These are phyloP conservation scores for Plutomurus gul DNA, from an alignment of 1,140 invertebrate genomes.

Conservation along the genomic window DNA sequence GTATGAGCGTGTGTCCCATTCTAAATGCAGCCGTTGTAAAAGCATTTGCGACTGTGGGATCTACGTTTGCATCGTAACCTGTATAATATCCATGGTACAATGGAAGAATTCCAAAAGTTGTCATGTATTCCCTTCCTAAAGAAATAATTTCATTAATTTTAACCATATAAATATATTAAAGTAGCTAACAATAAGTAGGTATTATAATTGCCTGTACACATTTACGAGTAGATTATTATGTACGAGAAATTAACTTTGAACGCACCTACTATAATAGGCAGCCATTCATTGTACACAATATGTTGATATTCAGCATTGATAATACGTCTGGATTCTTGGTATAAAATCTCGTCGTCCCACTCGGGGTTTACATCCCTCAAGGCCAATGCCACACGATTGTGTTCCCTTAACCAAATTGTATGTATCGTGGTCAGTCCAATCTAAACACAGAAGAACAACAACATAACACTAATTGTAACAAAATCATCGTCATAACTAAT, in stretches of 20 bases:
- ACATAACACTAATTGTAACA: not conserved
- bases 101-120: conserved; percentile 49
- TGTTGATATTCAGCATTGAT: conserved; percentile 64
- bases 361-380: conserved; percentile 59
- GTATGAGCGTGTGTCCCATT: conserved; percentile 83
- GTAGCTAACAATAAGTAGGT: not conserved
- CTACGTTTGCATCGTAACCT: conserved; percentile 80
- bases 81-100: conserved; percentile 67
- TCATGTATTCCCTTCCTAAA: conserved; percentile 47
- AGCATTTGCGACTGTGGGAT: conserved; percentile 80
- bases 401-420: conserved; percentile 62
- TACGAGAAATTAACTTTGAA: too few species aligned
- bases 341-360: conserved; percentile 63
- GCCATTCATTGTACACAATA: conserved; percentile 70
- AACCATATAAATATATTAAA: not conserved
- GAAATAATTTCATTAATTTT: not conserved
- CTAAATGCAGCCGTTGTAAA: conserved; percentile 85
- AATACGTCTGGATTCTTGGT: conserved; percentile 61
- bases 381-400: conserved; percentile 61
- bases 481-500: too few species aligned
- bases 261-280: conserved; percentile 66
- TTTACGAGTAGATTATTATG: not conserved
- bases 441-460: conserved; percentile 4
- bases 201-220: not conserved
- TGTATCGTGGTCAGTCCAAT: conserved; percentile 64